Evolutionary conservation across 2,113 vertebrate genomes (phyloP), one percentile per base, ranked within the genome.

Genomic region (Grus americana): DNA sequence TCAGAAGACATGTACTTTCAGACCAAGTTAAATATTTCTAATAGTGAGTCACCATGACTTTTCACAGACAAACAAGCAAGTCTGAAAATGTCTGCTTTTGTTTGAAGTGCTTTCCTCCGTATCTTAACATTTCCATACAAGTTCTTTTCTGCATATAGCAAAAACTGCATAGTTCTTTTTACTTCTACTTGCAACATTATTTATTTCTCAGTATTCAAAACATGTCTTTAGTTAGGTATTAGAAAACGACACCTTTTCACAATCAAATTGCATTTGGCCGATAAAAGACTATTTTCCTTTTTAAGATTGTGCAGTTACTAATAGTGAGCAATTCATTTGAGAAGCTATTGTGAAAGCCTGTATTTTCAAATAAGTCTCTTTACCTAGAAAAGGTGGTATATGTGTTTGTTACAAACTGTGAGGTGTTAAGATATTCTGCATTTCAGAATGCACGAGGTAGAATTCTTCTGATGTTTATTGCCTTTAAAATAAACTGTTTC

Each of bases 401-500:
- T 1, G 0, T 61, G 20, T 32, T 20, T 92, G 32, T 90, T 96
- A n/a, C 42, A 92, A 88, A 40, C 63, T 71, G 52, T 57, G 86
- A 94, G 34, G 29, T 91, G 59, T 90, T 70, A 88, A 86, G 57
- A 67, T 83, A 88, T 66, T 81, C 52, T 92, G 46, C 44, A 89
- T 88, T 93, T 85, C 44, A 90, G 76, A 71, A 88, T 73, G 57
- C 75, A 91, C 44, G 46, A 92, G 49, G 50, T 38, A 92, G 75
- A 91, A 59, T 20, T 72, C 74, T 84, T 96, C 50, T 96, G 87
- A 88, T 96, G 86, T 96, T 97, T 91, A 81, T 71, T 96, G 80
- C 79, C 61, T 95, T 97, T 87, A 97, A 97, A 97, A 97, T 80
- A 97, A 96, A 92, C 91, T 92, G 50, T 96, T 97, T 94, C 80